phyloP scores from a whole-genome alignment of 2,888 invertebrate species.

The Tetragonisca angustula region DNA sequence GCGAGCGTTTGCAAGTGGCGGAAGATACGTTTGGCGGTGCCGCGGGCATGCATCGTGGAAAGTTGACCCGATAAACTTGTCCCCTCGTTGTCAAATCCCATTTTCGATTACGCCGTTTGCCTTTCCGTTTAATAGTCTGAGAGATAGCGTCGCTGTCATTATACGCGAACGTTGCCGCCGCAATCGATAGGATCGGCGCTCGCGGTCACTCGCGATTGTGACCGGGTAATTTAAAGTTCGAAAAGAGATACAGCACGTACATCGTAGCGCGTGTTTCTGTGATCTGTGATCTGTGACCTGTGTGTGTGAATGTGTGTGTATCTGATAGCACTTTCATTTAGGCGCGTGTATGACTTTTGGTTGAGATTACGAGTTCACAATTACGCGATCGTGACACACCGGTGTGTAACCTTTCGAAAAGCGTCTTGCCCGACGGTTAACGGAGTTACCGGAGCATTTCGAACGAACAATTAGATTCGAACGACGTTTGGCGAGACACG shows the following conservation, averaged over 20 bases:
- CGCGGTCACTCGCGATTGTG: neutral
- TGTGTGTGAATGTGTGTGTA: too few species aligned
- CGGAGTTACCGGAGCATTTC: too few species aligned
- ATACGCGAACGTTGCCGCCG: neutral
- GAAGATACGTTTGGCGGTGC: slow-evolving; percentile 30
- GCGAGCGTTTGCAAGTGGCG: slow-evolving; percentile 47
- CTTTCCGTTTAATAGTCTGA: slow-evolving; percentile 19
- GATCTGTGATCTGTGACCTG: too few species aligned
- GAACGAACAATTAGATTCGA: too few species aligned
- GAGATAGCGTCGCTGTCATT: slow-evolving; percentile 15
- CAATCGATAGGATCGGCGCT: slow-evolving; percentile 7
- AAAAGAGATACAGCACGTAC: neutral
- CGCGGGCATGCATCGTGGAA: slow-evolving; percentile 11
- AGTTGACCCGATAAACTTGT: slow-evolving; percentile 22
- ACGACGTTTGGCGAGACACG: too few species aligned
- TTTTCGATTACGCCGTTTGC: slow-evolving; percentile 29
- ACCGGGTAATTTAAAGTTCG: slow-evolving; percentile 6
- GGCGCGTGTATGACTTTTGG: too few species aligned
- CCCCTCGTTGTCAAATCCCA: slow-evolving; percentile 9
- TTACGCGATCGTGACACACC: too few species aligned
- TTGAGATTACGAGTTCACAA: too few species aligned
- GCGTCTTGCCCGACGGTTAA: too few species aligned
- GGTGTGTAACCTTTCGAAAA: too few species aligned
- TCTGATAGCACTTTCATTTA: too few species aligned
- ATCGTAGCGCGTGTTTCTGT: too few species aligned